Percentiles rank a stretch among this genome's conserved stretches.
Conservation (phyloP, 1,140 invertebrate species). For the Neodiprion fabricii region DNA sequence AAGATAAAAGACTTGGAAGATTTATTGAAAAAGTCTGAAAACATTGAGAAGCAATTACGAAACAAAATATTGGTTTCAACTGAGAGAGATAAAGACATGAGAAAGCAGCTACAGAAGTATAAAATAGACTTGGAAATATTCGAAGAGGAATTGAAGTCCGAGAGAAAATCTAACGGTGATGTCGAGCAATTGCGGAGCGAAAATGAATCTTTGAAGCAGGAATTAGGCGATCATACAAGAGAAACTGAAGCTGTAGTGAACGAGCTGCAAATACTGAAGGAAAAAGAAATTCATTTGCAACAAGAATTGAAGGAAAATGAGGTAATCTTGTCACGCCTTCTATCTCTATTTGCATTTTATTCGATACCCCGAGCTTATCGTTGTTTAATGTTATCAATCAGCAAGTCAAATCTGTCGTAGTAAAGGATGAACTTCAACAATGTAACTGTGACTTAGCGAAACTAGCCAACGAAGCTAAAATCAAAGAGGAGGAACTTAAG, state of each 20-base stretch:
- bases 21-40: neutral
- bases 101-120: conserved; percentile 35
- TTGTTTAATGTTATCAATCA: neutral
- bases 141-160: conserved; percentile 38
- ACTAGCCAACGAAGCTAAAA: conserved; percentile 19
- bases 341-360: neutral
- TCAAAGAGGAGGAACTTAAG: conserved; percentile 22
- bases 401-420: conserved; percentile 11
- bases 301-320: neutral
- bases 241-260: conserved; percentile 12
- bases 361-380: neutral
- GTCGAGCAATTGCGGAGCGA: conserved; percentile 24
- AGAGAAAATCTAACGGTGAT: neutral
- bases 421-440: conserved; percentile 22
- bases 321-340: neutral
- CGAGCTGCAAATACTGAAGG: conserved; percentile 19
- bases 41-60: conserved; percentile 18
- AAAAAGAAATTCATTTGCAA: conserved; percentile 11
- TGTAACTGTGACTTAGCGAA: conserved; percentile 21
- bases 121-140: conserved; percentile 43
- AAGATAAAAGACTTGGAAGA: neutral
- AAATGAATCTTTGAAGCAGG: conserved; percentile 17
- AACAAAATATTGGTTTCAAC: conserved; percentile 29
- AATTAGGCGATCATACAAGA: conserved; percentile 20
- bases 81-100: conserved; percentile 37